phyloP scores from a whole-genome alignment of 1,140 invertebrate genomes.

The Camponotus floridanus region DNA sequence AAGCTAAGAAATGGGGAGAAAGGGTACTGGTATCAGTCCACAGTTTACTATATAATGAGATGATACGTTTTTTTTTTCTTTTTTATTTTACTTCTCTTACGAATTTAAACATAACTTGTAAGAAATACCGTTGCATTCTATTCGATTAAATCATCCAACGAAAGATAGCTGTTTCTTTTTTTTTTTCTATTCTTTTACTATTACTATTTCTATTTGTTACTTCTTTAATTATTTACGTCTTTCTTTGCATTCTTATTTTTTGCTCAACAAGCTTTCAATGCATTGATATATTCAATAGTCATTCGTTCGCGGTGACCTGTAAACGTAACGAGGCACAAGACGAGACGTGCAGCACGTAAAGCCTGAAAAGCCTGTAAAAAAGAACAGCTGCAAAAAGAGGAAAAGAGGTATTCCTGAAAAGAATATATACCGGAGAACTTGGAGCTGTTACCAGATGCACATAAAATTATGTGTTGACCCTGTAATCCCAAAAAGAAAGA shows the following conservation, averaged over 20 bases:
- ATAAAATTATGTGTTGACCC: slow-evolving; percentile 78
- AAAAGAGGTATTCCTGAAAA: slow-evolving; percentile 80
- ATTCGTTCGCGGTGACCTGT: slow-evolving; percentile 80
- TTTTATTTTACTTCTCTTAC: slow-evolving; percentile 66
- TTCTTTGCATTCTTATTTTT: slow-evolving; percentile 66
- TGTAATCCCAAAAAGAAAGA: slow-evolving; percentile 78
- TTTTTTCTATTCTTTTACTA: slow-evolving; percentile 66
- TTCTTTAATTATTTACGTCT: slow-evolving; percentile 57
- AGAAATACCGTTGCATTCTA: slow-evolving; percentile 66
- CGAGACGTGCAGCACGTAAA: slow-evolving; percentile 80
- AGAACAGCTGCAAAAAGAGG: slow-evolving; percentile 84
- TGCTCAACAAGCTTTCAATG: slow-evolving; percentile 60
- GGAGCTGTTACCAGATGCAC: slow-evolving; percentile 79
- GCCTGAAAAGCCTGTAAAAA: slow-evolving; percentile 86
- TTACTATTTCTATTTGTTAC: slow-evolving; percentile 31
- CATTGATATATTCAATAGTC: slow-evolving; percentile 69
- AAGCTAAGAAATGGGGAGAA: slow-evolving; percentile 87
- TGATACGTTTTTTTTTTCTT: slow-evolving; percentile 74
- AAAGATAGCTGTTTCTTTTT: slow-evolving; percentile 68
- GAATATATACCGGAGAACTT: slow-evolving; percentile 72
- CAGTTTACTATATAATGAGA: slow-evolving; percentile 78
- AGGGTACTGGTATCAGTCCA: slow-evolving; percentile 86
- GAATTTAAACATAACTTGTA: slow-evolving; percentile 63
- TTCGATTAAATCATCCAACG: slow-evolving; percentile 67
- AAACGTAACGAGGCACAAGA: slow-evolving; percentile 78